Evolutionary conservation across 2,888 invertebrate species (phyloP).

Genomic region (Masnerella sp.): DNA sequence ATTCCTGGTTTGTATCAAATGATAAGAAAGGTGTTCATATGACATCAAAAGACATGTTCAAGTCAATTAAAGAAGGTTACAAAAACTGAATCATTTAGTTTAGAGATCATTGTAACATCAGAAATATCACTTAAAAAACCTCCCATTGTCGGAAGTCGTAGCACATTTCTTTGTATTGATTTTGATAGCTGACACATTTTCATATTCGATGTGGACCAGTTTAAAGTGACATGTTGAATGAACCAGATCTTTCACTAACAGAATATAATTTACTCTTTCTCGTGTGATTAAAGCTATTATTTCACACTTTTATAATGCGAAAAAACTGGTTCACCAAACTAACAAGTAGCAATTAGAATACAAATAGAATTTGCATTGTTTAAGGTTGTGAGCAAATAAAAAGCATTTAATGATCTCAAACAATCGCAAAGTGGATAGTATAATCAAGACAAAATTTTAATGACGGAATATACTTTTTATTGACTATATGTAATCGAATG

Average conservation of each 20-base stretch:
- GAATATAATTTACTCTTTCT: slow-evolving; percentile 6
- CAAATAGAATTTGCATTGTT: slow-evolving; percentile 26
- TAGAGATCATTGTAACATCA: not conserved
- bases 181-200: slow-evolving; percentile 17
- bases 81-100: slow-evolving; percentile 8
- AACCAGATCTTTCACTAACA: not conserved
- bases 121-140: slow-evolving; percentile 8
- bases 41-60: too few species aligned
- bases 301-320: slow-evolving; percentile 24
- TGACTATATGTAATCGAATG: slow-evolving; percentile 13
- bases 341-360: slow-evolving; percentile 7
- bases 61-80: not conserved
- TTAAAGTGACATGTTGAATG: not conserved
- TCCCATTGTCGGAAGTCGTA: slow-evolving; percentile 18
- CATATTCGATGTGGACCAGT: slow-evolving; percentile 27
- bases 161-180: slow-evolving; percentile 20
- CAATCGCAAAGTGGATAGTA: slow-evolving; percentile 8
- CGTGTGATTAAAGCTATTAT: not conserved
- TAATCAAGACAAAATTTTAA: too few species aligned
- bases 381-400: not conserved
- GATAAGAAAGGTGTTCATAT: too few species aligned
- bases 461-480: slow-evolving; percentile 5
- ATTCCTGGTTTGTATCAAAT: too few species aligned
- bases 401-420: slow-evolving; percentile 3
- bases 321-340: slow-evolving; percentile 13